A percentile compares a stretch with the other conserved stretches of the same genome.
These are phyloP conservation scores for Laticauda colubrina DNA, from an alignment of 2,113 vertebrate genomes.

Conservation along the genomic window DNA sequence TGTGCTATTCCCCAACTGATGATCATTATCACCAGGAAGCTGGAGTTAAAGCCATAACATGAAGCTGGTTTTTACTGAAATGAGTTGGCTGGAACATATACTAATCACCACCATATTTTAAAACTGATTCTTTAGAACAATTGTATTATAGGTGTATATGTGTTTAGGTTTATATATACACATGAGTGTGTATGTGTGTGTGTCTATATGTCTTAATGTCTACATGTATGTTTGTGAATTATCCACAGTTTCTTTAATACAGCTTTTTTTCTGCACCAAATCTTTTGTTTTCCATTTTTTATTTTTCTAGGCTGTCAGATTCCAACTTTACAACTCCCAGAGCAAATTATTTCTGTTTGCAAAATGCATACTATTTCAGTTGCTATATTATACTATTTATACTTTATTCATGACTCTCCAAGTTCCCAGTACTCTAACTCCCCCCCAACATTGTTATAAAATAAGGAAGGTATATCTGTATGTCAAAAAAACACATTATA, in stretches of 20 bases:
- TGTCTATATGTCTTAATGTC: too few relatives aligned
- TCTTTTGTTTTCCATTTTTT: constrained; percentile 30
- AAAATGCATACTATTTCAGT: constrained; percentile 17
- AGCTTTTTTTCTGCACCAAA: constrained; percentile 35
- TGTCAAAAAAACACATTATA: constrained; percentile 33
- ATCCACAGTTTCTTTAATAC: constrained; percentile 25
- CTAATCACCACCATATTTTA: background rate
- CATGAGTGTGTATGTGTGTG: background rate
- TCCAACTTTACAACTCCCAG: constrained; percentile 41
- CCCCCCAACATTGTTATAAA: constrained; percentile 52
- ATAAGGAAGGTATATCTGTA: constrained; percentile 16
- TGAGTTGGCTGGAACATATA: background rate
- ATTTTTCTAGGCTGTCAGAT: constrained; percentile 37
- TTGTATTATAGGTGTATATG: background rate
- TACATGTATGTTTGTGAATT: background rate
- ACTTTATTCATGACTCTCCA: constrained; percentile 8
- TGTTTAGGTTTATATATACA: background rate
- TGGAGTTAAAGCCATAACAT: background rate
- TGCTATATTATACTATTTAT: constrained; percentile 8
- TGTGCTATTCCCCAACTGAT: too few relatives aligned
- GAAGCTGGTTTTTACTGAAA: background rate
- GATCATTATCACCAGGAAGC: background rate
- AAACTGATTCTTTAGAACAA: background rate
- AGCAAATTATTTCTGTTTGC: constrained; percentile 36
- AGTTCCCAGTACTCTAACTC: constrained; percentile 35